phyloP scores from a whole-genome alignment of 2,113 vertebrate species.

The Clarias macrocephalus region DNA sequence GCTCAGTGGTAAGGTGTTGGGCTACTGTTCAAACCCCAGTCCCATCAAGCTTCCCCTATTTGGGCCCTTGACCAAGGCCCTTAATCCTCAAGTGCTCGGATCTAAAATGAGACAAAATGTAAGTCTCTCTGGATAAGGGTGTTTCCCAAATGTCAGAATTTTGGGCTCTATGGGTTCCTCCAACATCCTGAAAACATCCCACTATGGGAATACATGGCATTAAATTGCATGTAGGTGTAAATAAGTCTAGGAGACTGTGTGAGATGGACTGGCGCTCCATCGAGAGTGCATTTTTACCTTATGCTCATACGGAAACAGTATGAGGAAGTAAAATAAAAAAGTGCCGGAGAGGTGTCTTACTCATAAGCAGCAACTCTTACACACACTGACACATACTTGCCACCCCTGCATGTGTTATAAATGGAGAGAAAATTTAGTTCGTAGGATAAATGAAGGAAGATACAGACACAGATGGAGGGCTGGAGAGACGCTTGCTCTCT shows the following conservation, averaged over 20 bases:
- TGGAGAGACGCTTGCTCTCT: slow-evolving; percentile 31
- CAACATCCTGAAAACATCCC: background rate
- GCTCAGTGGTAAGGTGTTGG: no score
- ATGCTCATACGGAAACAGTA: background rate
- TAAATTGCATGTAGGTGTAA: background rate
- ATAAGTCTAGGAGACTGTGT: background rate
- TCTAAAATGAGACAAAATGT: no score
- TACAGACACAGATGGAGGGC: background rate
- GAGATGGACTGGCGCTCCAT: background rate
- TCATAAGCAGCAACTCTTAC: background rate
- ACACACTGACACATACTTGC: background rate
- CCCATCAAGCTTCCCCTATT: no score
- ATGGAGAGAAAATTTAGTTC: no score
- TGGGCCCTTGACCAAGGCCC: no score
- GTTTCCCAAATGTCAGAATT: no score
- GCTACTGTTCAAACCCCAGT: no score
- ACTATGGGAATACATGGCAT: background rate
- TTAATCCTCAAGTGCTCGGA: no score
- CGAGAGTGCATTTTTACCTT: background rate
- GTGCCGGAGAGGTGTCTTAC: slow-evolving; percentile 9
- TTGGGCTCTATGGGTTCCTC: background rate
- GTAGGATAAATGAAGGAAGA: background rate
- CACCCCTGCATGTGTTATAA: background rate
- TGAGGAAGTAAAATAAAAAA: background rate
- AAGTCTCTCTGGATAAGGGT: no score